A percentile compares a stretch with the other conserved stretches of the same genome.
Conservation (phyloP, 2,113 vertebrate species). For the Tetrao urogallus region DNA sequence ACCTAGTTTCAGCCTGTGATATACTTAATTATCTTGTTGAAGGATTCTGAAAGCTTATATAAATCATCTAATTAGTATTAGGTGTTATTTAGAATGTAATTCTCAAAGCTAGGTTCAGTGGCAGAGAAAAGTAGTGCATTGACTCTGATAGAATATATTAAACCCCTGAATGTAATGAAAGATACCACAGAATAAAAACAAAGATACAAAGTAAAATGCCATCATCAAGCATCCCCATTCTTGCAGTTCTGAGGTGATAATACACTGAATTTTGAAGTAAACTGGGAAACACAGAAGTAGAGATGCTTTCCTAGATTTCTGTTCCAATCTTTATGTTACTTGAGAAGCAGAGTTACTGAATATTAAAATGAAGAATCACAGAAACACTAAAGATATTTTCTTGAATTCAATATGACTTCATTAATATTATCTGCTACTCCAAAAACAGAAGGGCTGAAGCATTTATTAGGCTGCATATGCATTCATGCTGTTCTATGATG, state of each 20-base stretch:
- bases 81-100: neutral
- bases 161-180: neutral
- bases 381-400: neutral
- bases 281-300: neutral
- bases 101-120: neutral
- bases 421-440: neutral
- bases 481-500: neutral
- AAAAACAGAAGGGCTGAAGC: neutral
- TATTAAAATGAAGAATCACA: neutral
- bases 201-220: neutral
- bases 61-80: neutral
- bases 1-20: neutral
- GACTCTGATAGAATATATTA: neutral
- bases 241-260: neutral
- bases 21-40: neutral
- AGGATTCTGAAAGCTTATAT: neutral
- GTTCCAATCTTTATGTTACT: neutral
- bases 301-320: neutral
- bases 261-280: neutral
- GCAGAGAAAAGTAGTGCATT: neutral
- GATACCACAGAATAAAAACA: neutral
- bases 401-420: neutral
- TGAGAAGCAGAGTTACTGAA: neutral
- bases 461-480: neutral
- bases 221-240: neutral